A percentile compares a stretch with the other conserved stretches of the same genome.
Evolutionary conservation across 1,140 invertebrate species (phyloP).

Genomic region (Bilobella aurantiaca): DNA sequence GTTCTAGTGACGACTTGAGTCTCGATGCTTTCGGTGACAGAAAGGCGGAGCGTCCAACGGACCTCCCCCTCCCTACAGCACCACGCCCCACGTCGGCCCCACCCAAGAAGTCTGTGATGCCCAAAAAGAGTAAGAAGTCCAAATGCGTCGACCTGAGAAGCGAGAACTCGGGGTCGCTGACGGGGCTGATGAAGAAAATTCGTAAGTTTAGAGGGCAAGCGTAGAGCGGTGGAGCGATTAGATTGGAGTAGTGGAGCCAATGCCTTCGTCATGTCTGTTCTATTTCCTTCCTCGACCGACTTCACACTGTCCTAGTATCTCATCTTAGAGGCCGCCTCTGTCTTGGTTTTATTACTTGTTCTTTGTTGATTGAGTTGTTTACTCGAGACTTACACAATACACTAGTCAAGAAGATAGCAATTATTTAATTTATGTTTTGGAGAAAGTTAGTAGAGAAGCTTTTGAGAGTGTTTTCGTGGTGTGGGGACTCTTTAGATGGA

Average conservation of each 20-base stretch:
- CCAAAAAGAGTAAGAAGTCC: not conserved
- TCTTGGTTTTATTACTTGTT: not conserved
- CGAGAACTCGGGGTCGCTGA: not conserved
- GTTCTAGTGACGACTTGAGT: slow-evolving; percentile 6
- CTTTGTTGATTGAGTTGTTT: not conserved
- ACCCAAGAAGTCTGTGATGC: not conserved
- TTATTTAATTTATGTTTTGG: not conserved
- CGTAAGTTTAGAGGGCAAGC: slow-evolving; percentile 17
- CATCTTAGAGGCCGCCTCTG: slow-evolving; percentile 1
- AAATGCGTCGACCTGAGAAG: slow-evolving; percentile 22
- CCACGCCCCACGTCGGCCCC: not conserved
- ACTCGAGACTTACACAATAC: too few relatives aligned
- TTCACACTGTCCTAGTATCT: too few relatives aligned
- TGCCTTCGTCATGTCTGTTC: slow-evolving; percentile 16
- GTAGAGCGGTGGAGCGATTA: not conserved
- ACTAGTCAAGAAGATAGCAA: too few relatives aligned
- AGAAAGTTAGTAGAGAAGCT: not conserved
- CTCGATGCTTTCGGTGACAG: not conserved
- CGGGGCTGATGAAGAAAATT: slow-evolving; percentile 25
- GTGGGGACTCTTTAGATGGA: slow-evolving; percentile 54
- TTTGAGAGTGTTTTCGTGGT: not conserved
- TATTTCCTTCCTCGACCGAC: too few relatives aligned
- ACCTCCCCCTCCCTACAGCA: not conserved
- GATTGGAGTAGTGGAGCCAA: slow-evolving; percentile 26
- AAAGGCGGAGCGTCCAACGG: not conserved